Evolutionary conservation across 2,113 vertebrate genomes (phyloP).

Genomic region (Crypturellus undulatus): DNA sequence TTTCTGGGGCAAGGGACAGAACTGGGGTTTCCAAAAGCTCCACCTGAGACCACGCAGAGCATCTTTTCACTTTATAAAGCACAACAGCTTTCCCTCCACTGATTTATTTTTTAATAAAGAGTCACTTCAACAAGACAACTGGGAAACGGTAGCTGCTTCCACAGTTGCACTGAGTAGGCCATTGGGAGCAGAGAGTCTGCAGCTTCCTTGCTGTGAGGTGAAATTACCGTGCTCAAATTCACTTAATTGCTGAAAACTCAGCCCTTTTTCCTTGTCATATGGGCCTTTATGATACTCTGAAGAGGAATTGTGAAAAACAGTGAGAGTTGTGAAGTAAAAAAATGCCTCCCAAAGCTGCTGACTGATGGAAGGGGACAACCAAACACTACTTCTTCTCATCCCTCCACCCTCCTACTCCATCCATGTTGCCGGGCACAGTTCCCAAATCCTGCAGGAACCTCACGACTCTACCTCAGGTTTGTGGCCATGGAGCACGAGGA

Average conservation of each 20-base stretch:
- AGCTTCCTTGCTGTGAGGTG: not conserved
- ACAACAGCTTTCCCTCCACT: not conserved
- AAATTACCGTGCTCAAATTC: not conserved
- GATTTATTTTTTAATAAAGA: not conserved
- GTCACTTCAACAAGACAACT: not conserved
- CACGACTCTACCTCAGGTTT: not conserved
- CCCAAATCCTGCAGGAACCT: not conserved
- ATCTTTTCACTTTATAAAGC: not conserved
- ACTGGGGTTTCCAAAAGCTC: not conserved
- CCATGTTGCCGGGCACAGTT: no score
- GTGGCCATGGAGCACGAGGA: not conserved
- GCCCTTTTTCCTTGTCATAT: not conserved
- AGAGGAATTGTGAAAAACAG: not conserved
- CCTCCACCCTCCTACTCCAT: rapidly evolving
- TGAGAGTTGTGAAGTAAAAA: not conserved
- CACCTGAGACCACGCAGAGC: not conserved
- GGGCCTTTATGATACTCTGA: not conserved
- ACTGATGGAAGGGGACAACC: not conserved
- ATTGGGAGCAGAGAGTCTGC: not conserved
- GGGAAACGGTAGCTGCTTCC: not conserved
- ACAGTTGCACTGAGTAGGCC: not conserved
- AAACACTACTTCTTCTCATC: not conserved
- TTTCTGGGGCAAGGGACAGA: not conserved
- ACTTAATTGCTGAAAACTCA: not conserved
- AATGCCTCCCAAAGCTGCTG: not conserved